These are phyloP conservation scores for Drosophila affinis DNA, from an alignment of 2,888 invertebrate genomes.

Conservation along the genomic window DNA sequence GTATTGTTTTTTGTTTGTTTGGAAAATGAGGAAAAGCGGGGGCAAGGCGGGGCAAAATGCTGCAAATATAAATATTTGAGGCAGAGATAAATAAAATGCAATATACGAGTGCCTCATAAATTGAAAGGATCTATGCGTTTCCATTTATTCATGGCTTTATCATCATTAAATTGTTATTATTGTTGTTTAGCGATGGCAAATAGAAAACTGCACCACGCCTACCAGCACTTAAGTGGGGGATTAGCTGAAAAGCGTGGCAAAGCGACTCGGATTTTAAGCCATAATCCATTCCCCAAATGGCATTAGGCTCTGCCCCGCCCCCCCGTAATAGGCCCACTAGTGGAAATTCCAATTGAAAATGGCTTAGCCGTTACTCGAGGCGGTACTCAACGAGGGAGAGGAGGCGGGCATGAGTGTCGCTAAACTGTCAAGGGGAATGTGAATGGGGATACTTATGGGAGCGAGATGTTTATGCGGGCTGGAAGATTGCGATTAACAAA, in stretches of 20 bases:
- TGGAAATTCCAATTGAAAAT: constrained; percentile 43
- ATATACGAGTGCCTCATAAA: no score
- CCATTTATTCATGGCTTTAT: constrained; percentile 20
- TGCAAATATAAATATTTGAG: no score
- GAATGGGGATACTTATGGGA: neutral
- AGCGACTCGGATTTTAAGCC: constrained; percentile 12
- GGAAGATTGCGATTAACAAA: neutral
- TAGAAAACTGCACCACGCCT: neutral
- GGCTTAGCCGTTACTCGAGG: constrained; percentile 32
- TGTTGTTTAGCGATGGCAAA: constrained; percentile 13
- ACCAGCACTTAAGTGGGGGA: constrained; percentile 25
- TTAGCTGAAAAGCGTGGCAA: constrained; percentile 19
- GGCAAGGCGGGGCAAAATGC: no score
- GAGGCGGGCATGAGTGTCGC: neutral
- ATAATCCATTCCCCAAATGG: constrained; percentile 18
- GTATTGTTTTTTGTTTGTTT: constrained; percentile 62
- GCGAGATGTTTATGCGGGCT: neutral
- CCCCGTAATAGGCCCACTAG: constrained; percentile 38
- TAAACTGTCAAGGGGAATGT: neutral
- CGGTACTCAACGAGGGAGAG: constrained; percentile 3
- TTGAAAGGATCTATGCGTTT: neutral
- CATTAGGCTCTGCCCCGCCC: constrained; percentile 6
- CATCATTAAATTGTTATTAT: no score
- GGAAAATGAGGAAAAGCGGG: constrained; percentile 18
- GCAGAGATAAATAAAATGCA: no score